Base-by-base conservation (phyloP, 2,888 invertebrate genomes). In the Coecobrya sp. region DNA sequence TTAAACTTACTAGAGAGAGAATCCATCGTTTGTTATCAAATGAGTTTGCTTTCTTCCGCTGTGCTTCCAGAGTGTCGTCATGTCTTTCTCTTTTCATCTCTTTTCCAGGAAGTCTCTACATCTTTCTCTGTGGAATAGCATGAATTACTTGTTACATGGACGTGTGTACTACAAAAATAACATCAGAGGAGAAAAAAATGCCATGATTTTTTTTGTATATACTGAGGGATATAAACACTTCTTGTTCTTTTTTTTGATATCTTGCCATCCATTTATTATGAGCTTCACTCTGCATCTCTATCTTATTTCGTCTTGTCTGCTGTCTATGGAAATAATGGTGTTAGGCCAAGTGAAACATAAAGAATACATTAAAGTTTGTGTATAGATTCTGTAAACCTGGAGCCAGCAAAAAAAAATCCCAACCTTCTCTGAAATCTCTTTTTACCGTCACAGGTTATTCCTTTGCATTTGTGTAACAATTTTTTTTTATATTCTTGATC, bases 351-450 rank as follows among this genome's bases (percentile, higher is more conserved):
- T 73, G 42, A 42, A 30, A 73, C 73, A 73, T 73, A 36, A 73
- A 73, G 42, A 73, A 73, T 73, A 45, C 45, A 73, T 73, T 73
- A 73, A 65, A 27, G 55, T n/a, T n/a, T n/a, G n/a, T n/a, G n/a
- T 55, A n/a, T 1, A 55, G 42, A 45, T 73, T 30, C 73, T 55
- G 0, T 19, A 1, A 19, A 19, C 25, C 10, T 7, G 25, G 19
- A 25, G 45, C 19, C n/a, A n/a, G n/a, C n/a, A n/a, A n/a, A n/a
- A n/a, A n/a, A n/a, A 73, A 73, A 73, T 73, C 73, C 30, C 73
- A n/a, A 19, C 45, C 1, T 19, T 19, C 36, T 36, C 36, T 36
- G n/a, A n/a, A n/a, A n/a, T n/a, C 36, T 36, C 36, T 36, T 7
- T 36, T 59, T 59, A 8, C 7, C 19, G 19, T n/a, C 5, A 68